A percentile compares a stretch with the other conserved stretches of the same genome.
phyloP scores from a whole-genome alignment of 1,140 invertebrate genomes.

The Eueides isabella region DNA sequence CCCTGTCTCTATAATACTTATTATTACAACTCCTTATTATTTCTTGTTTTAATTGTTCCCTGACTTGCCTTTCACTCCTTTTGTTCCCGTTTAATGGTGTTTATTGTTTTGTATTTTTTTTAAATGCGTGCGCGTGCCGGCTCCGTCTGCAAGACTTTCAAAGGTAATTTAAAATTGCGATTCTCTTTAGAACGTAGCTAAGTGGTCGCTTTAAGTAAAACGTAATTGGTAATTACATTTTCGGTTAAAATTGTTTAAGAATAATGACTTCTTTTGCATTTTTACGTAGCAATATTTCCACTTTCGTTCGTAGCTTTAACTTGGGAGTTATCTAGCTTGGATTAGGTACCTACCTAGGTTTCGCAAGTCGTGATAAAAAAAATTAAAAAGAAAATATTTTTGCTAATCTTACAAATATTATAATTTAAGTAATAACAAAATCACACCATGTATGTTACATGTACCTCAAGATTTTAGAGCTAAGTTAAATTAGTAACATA shows the following conservation, averaged over 20 bases:
- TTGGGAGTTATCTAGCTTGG: not conserved
- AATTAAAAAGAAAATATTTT: too few species aligned
- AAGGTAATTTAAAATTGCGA: constrained; percentile 57
- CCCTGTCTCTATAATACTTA: constrained; percentile 77
- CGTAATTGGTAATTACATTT: constrained; percentile 43
- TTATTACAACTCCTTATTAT: constrained; percentile 81
- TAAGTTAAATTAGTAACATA: constrained; percentile 39
- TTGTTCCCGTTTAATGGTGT: constrained; percentile 79
- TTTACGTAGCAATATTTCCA: constrained; percentile 14
- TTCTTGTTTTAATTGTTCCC: constrained; percentile 81
- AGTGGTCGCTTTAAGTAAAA: constrained; percentile 36
- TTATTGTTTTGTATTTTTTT: constrained; percentile 75
- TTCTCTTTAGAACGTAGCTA: constrained; percentile 45
- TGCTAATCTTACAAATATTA: not conserved
- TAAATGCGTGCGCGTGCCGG: constrained; percentile 73
- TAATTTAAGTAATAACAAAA: not conserved
- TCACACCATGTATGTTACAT: not conserved
- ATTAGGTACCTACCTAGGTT: not conserved
- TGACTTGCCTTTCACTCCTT: constrained; percentile 79
- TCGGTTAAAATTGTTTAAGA: constrained; percentile 36
- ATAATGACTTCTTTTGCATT: constrained; percentile 34
- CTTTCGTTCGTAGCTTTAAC: not conserved
- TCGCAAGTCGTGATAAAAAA: not conserved
- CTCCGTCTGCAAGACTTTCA: constrained; percentile 69
- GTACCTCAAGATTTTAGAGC: not conserved